Evolutionary conservation across 2,888 invertebrate genomes (phyloP).

Genomic region (Lottia scabra): DNA sequence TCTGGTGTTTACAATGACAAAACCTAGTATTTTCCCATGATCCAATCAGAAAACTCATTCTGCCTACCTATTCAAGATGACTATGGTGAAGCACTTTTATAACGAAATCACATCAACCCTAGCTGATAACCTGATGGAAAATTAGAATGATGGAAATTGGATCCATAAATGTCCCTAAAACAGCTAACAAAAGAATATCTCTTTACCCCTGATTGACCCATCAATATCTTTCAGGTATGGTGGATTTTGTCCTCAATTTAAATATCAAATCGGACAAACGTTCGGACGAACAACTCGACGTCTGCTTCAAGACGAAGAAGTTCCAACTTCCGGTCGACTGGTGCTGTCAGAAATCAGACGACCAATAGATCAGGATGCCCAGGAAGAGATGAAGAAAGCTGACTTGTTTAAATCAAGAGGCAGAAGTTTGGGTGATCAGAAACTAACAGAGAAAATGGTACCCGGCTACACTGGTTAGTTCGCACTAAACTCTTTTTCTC

Average conservation of each 20-base stretch:
- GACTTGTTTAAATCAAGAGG: slow-evolving; percentile 43
- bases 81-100: too few relatives aligned
- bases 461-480: slow-evolving; percentile 60
- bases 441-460: slow-evolving; percentile 55
- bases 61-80: too few relatives aligned
- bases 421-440: slow-evolving; percentile 60
- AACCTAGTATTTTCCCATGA: too few relatives aligned
- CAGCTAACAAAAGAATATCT: too few relatives aligned
- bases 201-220: not conserved
- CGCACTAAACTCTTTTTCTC: too few relatives aligned
- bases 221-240: slow-evolving; percentile 48
- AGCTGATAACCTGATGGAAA: too few relatives aligned
- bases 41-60: too few relatives aligned
- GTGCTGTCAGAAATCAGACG: slow-evolving; percentile 48
- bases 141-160: too few relatives aligned
- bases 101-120: too few relatives aligned
- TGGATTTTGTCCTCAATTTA: slow-evolving; percentile 64
- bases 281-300: slow-evolving; percentile 57
- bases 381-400: slow-evolving; percentile 22
- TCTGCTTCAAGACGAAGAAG: slow-evolving; percentile 44
- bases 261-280: slow-evolving; percentile 62
- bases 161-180: too few relatives aligned
- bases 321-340: slow-evolving; percentile 54
- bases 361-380: slow-evolving; percentile 22
- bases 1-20: too few relatives aligned